Evolutionary conservation across 2,888 invertebrate species (phyloP), one percentile per base, ranked within the genome.

Genomic region (Reticulitermes lucifugus): DNA sequence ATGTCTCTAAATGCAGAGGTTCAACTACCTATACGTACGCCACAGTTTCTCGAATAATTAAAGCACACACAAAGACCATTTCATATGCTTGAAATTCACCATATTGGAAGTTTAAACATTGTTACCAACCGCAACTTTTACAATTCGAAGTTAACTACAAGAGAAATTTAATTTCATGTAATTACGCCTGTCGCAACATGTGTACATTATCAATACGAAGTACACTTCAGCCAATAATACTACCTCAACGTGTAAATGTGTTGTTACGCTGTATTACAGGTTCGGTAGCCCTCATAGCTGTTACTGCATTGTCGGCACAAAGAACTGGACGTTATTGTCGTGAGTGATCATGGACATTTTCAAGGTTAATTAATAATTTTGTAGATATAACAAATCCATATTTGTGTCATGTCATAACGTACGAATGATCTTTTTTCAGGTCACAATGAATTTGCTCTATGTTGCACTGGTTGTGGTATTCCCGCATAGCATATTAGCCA

Each of bases 71-170:
- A 73, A 73, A 73, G 35, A n/a, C 9, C 2, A 41, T 35, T 41
- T 60, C 65, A 81, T 81, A 81, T 81, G 70, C 43, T 81, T n/a
- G 10, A 14, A 22, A 14, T 22, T 25, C 81, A 41, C 81, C 81
- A 81, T 81, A 0, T 81, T 81, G 14, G 22, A 81, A 43, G 12
- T 35, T n/a, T 43, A n/a, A 14, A 22, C 43, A 60, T n/a, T 77
- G 77, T 2, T 25, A 77, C 77, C 77, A 77, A 77, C 22, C 0
- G 46, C 5, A 0, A 21, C 21, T 21, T 21, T 14, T 73, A 0
- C 25, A 29, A 3, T 70, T 65, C 65, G 4, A 55, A 2, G 1
- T 65, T 65, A 6, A 25, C 25, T 65, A 6, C n/a, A 25, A 65
- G 65, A 77, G 77, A 46, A 77, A 46, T 77, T 77, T 77, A 21